Evolutionary conservation across 2,113 vertebrate genomes (phyloP).

Genomic region (Zosterops lateralis): DNA sequence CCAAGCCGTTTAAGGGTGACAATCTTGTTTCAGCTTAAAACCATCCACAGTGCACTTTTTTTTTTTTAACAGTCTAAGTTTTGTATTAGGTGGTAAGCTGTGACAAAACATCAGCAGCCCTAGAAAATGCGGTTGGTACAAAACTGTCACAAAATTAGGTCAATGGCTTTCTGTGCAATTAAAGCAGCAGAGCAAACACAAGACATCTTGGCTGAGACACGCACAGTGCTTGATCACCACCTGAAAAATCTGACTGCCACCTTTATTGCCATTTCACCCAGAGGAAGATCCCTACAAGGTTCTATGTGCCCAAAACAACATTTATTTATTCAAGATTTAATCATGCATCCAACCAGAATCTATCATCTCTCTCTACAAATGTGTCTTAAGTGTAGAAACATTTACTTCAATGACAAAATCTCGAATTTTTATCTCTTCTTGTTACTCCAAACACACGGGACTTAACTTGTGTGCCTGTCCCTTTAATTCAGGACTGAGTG

Average conservation of each 20-base stretch:
- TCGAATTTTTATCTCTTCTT: not conserved
- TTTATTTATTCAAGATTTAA: not conserved
- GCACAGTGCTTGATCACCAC: not conserved
- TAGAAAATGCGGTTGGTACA: not conserved
- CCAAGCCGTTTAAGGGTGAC: not conserved
- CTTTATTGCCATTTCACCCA: not conserved
- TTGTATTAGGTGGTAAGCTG: not conserved
- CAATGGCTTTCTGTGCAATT: not conserved
- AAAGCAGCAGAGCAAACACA: not conserved
- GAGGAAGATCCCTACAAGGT: not conserved
- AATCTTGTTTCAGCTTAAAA: not conserved
- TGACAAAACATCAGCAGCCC: not conserved
- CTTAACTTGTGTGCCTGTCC: not conserved
- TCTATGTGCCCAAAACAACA: not conserved
- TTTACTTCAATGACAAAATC: not conserved
- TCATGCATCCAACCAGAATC: not conserved
- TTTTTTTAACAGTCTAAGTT: not conserved
- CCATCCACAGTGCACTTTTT: not conserved
- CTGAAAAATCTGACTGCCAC: not conserved
- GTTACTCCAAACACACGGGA: not conserved
- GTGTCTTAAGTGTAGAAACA: not conserved
- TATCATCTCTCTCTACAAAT: not conserved
- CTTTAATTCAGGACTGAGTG: not conserved
- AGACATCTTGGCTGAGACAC: not conserved
- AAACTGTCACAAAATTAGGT: not conserved